Evolutionary conservation across 2,888 invertebrate genomes (phyloP).

Genomic region (Azorinus chamasolen): DNA sequence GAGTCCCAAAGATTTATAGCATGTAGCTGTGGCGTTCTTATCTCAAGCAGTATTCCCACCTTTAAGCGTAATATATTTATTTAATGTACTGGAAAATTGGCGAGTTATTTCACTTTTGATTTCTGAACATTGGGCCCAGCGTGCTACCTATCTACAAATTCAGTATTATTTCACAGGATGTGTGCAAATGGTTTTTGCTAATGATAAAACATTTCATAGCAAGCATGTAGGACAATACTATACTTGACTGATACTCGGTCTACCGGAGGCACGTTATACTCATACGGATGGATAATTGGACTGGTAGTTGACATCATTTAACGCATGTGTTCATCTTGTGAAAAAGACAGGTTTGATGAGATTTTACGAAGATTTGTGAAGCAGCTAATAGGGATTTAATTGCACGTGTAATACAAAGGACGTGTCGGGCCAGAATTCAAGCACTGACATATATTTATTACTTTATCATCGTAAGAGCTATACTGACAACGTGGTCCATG

Average conservation of each 20-base stretch:
- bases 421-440: neutral
- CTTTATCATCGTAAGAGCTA: no score
- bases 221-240: no score
- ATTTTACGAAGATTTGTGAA: constrained; percentile 26
- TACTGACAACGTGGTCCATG: no score
- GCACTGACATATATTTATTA: no score
- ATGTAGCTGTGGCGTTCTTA: constrained; percentile 8
- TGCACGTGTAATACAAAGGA: constrained; percentile 24
- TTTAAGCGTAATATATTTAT: constrained; percentile 46
- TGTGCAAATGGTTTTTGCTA: no score
- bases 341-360: constrained; percentile 32
- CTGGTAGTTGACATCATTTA: constrained; percentile 12
- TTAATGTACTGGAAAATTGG: constrained; percentile 58
- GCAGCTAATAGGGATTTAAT: constrained; percentile 38
- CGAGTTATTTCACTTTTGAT: constrained; percentile 45
- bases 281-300: no score
- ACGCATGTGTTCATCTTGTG: constrained; percentile 28
- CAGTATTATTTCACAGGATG: no score
- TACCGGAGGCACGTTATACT: no score
- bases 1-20: constrained; percentile 9
- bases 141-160: no score
- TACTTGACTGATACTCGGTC: no score
- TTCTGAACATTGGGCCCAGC: neutral
- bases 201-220: no score
- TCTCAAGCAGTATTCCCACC: constrained; percentile 16